phyloP scores from a whole-genome alignment of 64 coral and sea anemone genomes.

The Actinia tenebrosa region DNA sequence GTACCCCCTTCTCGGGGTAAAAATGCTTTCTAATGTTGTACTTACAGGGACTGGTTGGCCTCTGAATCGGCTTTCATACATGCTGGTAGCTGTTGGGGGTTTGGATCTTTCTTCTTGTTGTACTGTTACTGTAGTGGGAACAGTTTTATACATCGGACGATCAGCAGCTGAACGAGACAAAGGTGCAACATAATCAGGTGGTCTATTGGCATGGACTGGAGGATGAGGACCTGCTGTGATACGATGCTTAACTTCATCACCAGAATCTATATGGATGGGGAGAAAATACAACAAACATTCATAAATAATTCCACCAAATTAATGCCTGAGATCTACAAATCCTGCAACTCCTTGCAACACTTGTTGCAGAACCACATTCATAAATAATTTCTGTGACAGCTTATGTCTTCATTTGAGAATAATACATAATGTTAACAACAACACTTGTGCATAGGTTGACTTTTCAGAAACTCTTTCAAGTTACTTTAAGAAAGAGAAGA shows the following conservation, averaged over 20 bases:
- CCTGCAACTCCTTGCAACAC: too few species aligned
- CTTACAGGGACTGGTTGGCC: constrained; percentile 28
- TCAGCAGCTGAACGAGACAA: constrained; percentile 22
- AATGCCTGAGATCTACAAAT: too few species aligned
- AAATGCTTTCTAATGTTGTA: not conserved
- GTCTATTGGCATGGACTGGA: constrained; percentile 47
- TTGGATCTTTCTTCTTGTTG: constrained; percentile 75
- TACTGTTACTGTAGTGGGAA: constrained; percentile 57
- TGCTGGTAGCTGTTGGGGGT: constrained; percentile 68
- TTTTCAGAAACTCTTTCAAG: too few species aligned
- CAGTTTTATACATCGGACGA: not conserved
- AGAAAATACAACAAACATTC: not conserved
- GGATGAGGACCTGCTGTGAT: not conserved
- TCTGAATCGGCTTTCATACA: constrained; percentile 82
- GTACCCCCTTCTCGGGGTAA: too few species aligned
- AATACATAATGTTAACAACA: too few species aligned
- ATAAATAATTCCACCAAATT: not conserved
- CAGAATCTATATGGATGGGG: not conserved
- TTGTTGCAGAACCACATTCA: too few species aligned
- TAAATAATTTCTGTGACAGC: too few species aligned
- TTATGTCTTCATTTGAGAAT: too few species aligned
- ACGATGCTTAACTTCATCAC: not conserved
- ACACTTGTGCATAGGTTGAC: too few species aligned
- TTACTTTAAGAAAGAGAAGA: too few species aligned
- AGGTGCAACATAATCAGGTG: constrained; percentile 19